These are phyloP conservation scores for Platysternon megacephalum DNA, from an alignment of 2,113 vertebrate genomes.

Conservation along the genomic window DNA sequence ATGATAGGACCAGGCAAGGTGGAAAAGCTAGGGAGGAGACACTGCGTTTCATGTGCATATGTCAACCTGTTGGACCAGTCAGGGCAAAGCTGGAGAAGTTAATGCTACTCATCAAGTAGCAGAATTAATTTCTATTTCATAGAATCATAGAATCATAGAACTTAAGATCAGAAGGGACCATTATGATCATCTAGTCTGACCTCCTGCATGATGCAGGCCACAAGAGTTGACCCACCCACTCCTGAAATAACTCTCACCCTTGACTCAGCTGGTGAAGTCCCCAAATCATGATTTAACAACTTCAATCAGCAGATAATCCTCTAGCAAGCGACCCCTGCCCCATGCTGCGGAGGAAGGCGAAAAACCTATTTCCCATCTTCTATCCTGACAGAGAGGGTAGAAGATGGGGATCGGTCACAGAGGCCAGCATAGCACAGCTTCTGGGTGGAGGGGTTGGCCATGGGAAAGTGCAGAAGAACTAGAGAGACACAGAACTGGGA, in stretches of 20 bases:
- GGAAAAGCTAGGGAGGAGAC: background rate
- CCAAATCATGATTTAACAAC: too few relatives aligned
- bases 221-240: too few relatives aligned
- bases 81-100: background rate
- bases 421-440: background rate
- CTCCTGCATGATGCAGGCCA: too few relatives aligned
- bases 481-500: background rate
- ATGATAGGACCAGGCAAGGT: background rate
- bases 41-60: background rate
- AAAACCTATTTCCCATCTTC: background rate
- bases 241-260: too few relatives aligned
- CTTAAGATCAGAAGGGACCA: too few relatives aligned
- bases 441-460: background rate
- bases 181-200: too few relatives aligned
- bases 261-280: too few relatives aligned
- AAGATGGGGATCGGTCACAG: background rate
- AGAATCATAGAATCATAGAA: too few relatives aligned
- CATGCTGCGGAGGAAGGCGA: too few relatives aligned
- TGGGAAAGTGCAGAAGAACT: constrained; percentile 5
- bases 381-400: background rate
- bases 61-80: background rate
- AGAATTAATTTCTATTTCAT: constrained; percentile 7
- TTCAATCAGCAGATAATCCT: too few relatives aligned
- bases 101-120: background rate
- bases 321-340: too few relatives aligned